These are phyloP conservation scores for Cosmia pyralina DNA, from an alignment of 2,888 invertebrate species.

Conservation along the genomic window DNA sequence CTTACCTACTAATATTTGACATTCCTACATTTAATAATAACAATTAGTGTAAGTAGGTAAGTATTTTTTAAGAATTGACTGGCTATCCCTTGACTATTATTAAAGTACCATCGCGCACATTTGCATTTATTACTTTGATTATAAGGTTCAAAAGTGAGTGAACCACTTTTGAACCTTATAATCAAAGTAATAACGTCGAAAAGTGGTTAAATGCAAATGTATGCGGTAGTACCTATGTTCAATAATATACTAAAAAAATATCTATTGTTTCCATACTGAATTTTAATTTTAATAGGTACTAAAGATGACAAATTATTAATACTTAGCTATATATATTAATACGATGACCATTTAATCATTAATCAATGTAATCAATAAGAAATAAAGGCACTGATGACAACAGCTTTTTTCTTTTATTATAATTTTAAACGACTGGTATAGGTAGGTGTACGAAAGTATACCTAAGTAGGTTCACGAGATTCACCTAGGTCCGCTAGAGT, in stretches of 20 bases:
- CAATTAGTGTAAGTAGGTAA: background rate
- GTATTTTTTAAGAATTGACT: slow-evolving; percentile 17
- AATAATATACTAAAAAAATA: background rate
- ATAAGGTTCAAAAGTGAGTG: no score
- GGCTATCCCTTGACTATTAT: slow-evolving; percentile 6
- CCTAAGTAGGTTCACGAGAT: background rate
- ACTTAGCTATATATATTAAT: background rate
- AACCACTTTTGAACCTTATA: no score
- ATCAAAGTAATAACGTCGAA: no score
- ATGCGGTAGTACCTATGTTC: no score
- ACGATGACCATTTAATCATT: background rate
- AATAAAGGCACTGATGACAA: slow-evolving; percentile 16
- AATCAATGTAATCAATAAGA: background rate
- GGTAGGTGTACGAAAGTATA: background rate
- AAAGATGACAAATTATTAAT: slow-evolving; percentile 17
- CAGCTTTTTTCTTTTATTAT: slow-evolving; percentile 27
- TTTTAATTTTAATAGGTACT: background rate
- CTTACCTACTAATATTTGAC: background rate
- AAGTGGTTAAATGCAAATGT: no score
- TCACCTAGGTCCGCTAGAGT: background rate
- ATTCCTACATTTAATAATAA: background rate
- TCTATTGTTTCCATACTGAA: background rate
- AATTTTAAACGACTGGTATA: background rate
- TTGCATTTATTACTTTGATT: no score
- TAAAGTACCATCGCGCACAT: background rate